Conservation (phyloP, 2,797 vertebrate species). For the Neosilurus mollespiculum region DNA sequence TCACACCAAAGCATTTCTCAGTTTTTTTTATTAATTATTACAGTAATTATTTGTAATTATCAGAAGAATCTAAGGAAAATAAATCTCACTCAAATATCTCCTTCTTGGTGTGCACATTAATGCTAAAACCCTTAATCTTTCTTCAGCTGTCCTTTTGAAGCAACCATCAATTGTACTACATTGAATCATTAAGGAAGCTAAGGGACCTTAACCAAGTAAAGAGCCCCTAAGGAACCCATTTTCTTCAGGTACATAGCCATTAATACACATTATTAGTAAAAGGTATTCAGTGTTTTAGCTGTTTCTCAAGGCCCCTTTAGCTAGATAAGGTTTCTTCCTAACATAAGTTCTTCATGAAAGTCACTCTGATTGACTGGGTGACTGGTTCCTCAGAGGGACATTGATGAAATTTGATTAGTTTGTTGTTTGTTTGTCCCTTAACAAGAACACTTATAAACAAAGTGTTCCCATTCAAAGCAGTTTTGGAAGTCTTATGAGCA, state of each 20-base stretch:
- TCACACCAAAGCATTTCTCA: background rate
- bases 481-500: background rate
- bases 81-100: background rate
- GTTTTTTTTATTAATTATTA: background rate
- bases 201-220: background rate
- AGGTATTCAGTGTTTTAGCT: background rate
- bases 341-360: background rate
- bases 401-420: background rate
- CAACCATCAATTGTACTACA: conserved; percentile 1
- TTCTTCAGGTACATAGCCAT: background rate
- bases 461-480: background rate
- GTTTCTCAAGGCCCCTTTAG: background rate
- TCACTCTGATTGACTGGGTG: background rate
- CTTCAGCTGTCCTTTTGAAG: background rate
- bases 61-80: background rate
- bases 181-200: background rate
- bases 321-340: background rate
- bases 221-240: background rate
- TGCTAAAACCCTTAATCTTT: background rate
- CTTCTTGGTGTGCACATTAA: background rate
- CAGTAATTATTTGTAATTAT: no score
- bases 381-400: background rate
- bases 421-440: background rate
- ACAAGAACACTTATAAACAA: background rate
- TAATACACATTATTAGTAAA: background rate